These are phyloP conservation scores for Etia nguti DNA, from an alignment of 2,113 vertebrate genomes.

Conservation along the genomic window DNA sequence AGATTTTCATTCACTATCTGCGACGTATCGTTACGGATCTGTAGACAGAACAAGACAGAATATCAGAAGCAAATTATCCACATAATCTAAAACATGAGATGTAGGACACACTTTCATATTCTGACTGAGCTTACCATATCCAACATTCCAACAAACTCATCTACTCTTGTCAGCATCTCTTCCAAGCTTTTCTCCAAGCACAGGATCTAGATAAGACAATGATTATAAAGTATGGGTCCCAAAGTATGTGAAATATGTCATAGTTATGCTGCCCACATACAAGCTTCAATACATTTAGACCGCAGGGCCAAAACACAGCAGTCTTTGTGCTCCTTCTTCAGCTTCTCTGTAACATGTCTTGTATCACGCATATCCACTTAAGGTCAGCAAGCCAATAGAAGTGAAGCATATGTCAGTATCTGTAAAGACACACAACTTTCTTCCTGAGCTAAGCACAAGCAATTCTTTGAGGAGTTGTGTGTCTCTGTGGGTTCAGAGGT, in stretches of 20 bases:
- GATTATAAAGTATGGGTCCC: not conserved
- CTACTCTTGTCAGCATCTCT: constrained; percentile 88
- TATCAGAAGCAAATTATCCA: not conserved
- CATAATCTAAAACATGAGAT: not conserved
- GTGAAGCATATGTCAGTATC: not conserved
- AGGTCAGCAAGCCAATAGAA: not conserved
- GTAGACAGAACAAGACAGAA: not conserved
- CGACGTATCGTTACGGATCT: constrained; percentile 89
- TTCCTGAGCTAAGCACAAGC: not conserved
- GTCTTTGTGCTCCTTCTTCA: constrained; percentile 21
- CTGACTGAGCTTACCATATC: constrained; percentile 79
- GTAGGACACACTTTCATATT: not conserved
- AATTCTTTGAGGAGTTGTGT: not conserved
- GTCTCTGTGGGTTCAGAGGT: not conserved
- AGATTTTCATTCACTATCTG: constrained; percentile 90
- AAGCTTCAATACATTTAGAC: not conserved
- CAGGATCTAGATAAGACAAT: constrained; percentile 68
- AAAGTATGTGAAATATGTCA: not conserved
- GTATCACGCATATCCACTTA: constrained; percentile 44
- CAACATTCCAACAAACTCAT: constrained; percentile 95
- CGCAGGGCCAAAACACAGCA: constrained; percentile 1
- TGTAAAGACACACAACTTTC: not conserved
- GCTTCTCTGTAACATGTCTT: not conserved
- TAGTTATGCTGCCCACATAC: not conserved
- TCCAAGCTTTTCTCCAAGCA: constrained; percentile 85